Percentiles rank a stretch among this genome's conserved stretches.
These are phyloP conservation scores for Lepidochitona cinerea DNA, from an alignment of 2,888 invertebrate genomes.

Conservation along the genomic window DNA sequence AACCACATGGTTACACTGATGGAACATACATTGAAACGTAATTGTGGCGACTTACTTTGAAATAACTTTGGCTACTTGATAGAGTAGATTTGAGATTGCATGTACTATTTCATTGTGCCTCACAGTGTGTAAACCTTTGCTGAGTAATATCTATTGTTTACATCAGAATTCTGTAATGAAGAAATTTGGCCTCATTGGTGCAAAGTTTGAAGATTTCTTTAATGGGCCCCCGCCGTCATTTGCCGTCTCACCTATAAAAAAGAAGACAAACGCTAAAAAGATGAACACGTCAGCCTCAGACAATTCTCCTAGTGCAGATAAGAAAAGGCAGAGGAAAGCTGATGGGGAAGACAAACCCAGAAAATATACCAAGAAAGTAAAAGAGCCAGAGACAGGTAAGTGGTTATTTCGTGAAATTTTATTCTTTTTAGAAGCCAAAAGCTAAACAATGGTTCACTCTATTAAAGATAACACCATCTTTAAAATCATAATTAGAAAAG, in stretches of 20 bases:
- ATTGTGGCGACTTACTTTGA: too few species aligned
- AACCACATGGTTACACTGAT: too few species aligned
- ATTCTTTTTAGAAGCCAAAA: too few species aligned
- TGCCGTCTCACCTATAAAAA: constrained; percentile 58
- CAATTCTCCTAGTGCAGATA: constrained; percentile 1
- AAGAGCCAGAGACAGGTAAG: constrained; percentile 8
- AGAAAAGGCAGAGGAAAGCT: constrained; percentile 21
- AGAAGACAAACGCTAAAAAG: constrained; percentile 31
- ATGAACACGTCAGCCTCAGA: background rate
- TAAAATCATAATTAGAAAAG: too few species aligned
- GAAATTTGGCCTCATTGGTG: constrained; percentile 76
- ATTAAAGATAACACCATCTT: too few species aligned
- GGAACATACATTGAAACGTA: too few species aligned
- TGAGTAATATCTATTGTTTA: background rate
- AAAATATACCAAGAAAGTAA: constrained; percentile 16
- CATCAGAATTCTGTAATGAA: constrained; percentile 73
- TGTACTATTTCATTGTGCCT: too few species aligned
- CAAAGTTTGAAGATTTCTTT: constrained; percentile 86
- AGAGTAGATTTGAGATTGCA: too few species aligned
- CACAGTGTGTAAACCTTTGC: too few species aligned
- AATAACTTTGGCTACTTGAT: too few species aligned
- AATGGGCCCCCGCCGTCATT: constrained; percentile 85
- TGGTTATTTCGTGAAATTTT: too few species aligned
- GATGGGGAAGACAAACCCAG: constrained; percentile 30
- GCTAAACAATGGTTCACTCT: too few species aligned